These are phyloP conservation scores for Sarcophaga rosellei DNA, from an alignment of 2,888 invertebrate species.

Conservation along the genomic window DNA sequence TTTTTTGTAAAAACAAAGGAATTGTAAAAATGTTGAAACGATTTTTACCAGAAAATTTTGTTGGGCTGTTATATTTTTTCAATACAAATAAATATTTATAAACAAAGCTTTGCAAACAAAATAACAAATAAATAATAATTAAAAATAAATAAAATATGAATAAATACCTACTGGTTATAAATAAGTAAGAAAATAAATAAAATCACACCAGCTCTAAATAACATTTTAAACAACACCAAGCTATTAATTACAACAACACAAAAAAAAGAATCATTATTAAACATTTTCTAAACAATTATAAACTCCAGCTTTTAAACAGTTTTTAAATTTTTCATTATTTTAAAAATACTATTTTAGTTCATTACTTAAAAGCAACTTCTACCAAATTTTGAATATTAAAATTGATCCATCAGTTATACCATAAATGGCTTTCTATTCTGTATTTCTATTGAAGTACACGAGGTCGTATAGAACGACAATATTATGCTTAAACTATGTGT, in stretches of 20 bases:
- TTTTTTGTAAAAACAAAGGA: conserved; percentile 29
- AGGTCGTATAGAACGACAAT: not conserved
- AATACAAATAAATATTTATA: conserved; percentile 42
- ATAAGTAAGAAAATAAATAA: conserved; percentile 32
- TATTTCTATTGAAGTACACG: too few species aligned
- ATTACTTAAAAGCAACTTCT: not conserved
- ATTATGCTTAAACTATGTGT: too few species aligned
- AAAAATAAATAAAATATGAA: conserved; percentile 27
- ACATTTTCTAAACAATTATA: conserved; percentile 1
- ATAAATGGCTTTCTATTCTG: too few species aligned
- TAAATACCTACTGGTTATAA: conserved; percentile 41
- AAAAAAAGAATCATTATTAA: conserved; percentile 46
- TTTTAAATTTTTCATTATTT: too few species aligned
- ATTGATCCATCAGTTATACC: too few species aligned
- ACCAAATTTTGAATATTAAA: not conserved
- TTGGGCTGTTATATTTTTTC: conserved; percentile 55
- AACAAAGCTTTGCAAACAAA: conserved; percentile 58
- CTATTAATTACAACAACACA: conserved; percentile 45
- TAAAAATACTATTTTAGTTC: too few species aligned
- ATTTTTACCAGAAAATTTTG: conserved; percentile 9
- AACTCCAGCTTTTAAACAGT: not conserved
- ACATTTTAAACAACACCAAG: conserved; percentile 58
- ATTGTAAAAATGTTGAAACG: conserved; percentile 31
- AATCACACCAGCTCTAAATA: conserved; percentile 41
- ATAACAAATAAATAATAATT: not conserved